A percentile compares a stretch with the other conserved stretches of the same genome.
These are phyloP conservation scores for Anastatus disparis DNA, from an alignment of 1,140 invertebrate genomes.

Conservation along the genomic window DNA sequence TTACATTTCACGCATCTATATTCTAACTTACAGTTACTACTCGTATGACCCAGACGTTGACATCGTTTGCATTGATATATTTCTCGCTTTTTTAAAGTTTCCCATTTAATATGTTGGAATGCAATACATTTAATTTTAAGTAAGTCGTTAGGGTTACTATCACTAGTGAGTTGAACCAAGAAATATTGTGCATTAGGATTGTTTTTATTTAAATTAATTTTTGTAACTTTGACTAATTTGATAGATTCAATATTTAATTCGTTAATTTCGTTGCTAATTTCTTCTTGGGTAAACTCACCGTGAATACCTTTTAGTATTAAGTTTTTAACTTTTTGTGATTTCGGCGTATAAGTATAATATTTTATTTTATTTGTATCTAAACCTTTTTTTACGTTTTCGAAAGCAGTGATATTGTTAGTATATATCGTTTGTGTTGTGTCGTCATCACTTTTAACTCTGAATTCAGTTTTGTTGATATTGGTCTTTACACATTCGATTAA, in stretches of 20 bases:
- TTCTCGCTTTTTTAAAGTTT: conserved; percentile 42
- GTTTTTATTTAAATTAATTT: conserved; percentile 24
- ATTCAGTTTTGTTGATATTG: too few species aligned
- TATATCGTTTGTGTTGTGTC: too few species aligned
- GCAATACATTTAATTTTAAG: conserved; percentile 32
- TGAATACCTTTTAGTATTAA: conserved; percentile 38
- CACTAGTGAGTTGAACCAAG: conserved; percentile 37
- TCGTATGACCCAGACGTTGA: conserved; percentile 41
- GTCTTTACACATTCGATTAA: too few species aligned
- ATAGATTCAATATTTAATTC: conserved; percentile 3
- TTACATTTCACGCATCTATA: conserved; percentile 40
- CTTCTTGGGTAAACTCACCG: neutral
- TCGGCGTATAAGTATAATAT: conserved; percentile 37
- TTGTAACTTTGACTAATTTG: conserved; percentile 39
- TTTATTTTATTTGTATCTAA: too few species aligned
- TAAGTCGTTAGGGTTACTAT: conserved; percentile 33
- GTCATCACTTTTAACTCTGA: too few species aligned
- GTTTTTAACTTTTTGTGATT: conserved; percentile 16
- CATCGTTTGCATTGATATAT: conserved; percentile 47
- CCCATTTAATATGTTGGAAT: conserved; percentile 38
- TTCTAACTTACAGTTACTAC: conserved; percentile 40
- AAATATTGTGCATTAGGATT: conserved; percentile 15
- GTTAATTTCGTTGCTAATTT: conserved; percentile 34
- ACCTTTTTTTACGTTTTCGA: too few species aligned
- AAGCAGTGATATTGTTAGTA: too few species aligned